Conservation (phyloP, 1,140 invertebrate species). For the Aporrectodea caliginosa region DNA sequence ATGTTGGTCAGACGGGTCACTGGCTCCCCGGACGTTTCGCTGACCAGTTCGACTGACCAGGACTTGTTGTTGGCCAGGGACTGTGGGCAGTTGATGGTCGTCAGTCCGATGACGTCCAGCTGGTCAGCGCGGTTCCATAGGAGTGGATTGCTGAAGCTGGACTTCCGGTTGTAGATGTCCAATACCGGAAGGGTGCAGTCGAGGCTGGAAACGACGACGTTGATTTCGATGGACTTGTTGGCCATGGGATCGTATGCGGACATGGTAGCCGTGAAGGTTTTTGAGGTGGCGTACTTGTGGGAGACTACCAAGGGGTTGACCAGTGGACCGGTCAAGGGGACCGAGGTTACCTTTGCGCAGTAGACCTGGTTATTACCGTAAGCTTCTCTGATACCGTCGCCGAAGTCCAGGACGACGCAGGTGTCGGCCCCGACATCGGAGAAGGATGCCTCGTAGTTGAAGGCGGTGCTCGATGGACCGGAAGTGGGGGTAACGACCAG, state of each 20-base stretch:
- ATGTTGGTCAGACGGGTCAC: constrained; percentile 28
- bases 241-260: constrained; percentile 46
- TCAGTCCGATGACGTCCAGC: constrained; percentile 39
- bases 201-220: constrained; percentile 41
- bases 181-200: constrained; percentile 49
- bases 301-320: constrained; percentile 34
- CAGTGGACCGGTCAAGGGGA: constrained; percentile 30
- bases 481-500: constrained; percentile 12
- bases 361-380: constrained; percentile 33
- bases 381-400: constrained; percentile 39
- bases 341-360: constrained; percentile 22
- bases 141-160: constrained; percentile 38
- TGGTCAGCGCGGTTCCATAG: constrained; percentile 34
- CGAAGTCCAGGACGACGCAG: constrained; percentile 53
- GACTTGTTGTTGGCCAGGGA: constrained; percentile 41
- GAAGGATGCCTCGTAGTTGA: constrained; percentile 41
- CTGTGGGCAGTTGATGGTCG: constrained; percentile 41
- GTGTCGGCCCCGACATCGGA: constrained; percentile 45
- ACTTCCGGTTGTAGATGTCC: constrained; percentile 40
- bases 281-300: constrained; percentile 40
- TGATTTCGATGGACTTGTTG: constrained; percentile 25
- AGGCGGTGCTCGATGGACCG: constrained; percentile 8
- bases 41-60: constrained; percentile 38
- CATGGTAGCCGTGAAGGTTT: constrained; percentile 43
- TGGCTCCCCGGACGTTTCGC: constrained; percentile 34